Base-by-base conservation (phyloP, 2,888 invertebrate genomes). In the Lasioglossum marginatum region DNA sequence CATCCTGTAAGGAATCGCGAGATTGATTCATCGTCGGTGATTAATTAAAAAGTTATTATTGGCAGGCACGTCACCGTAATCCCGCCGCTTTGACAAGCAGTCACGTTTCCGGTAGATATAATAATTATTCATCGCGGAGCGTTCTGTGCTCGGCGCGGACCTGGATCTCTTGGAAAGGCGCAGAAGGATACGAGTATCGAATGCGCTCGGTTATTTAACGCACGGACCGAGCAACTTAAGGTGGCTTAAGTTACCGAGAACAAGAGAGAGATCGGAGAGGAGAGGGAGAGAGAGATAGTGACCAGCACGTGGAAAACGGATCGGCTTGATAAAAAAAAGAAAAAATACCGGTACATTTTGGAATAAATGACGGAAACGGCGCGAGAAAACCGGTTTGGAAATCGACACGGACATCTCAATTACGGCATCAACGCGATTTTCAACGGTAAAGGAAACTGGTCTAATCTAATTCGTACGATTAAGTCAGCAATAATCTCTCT, bases 161-260 rank as follows among this genome's bases (percentile, higher is more conserved):
- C 19, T 83, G 73, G 72, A 81, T 84, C 43, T 37, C 40, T 74
- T 10, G 48, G 76, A 83, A 66, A 73, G 66, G 57, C 37, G 27
- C 19, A 70, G 78, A 82, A 78, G 75, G 75, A 85, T 83, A 82
- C 48, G 23, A 16, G 48, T 74, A 74, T 74, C 74, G 74, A 74
- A 57, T 48, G 72, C 27, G 43, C 72, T 34, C 68, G 66, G 72
- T 73, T 73, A 73, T 48, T 40, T 57, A 37, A 66, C 37, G 27
- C 40, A 4, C 45, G 77, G 74, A 79, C 81, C 87, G 77, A 37
- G 78, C 77, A 78, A 86, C 48, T 4, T 12, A 52, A 86, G 73
- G 48, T 77, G 63, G 73, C 60, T 66, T 77, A 60, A 34, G 52
- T 77, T 81, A 66, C 80, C 1, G 16, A 52, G 52, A 52, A 52